Evolutionary conservation across 64 coral and sea anemone species (phyloP), one percentile per base, ranked within the genome.

Genomic region (Porites lutea): DNA sequence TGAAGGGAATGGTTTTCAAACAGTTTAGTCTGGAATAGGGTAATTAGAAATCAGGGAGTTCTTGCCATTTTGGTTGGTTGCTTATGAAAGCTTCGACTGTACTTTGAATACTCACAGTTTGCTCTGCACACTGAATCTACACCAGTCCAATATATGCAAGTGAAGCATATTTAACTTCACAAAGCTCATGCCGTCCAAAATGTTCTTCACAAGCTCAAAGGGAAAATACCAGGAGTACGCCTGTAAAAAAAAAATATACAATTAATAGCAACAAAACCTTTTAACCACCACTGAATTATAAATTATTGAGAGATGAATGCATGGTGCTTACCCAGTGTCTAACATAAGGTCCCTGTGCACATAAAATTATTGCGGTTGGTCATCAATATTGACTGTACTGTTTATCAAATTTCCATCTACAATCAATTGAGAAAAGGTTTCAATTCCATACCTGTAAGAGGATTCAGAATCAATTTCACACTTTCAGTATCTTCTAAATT

Each of bases 361-460:
- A 74, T 82, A n/a, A n/a, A n/a, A n/a, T n/a, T n/a, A 96, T 9
- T 53, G 51, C 1, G 95, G 95, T 49, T 85, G 37, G 64, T 96
- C 95, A 18, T 18, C 47, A 14, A 96, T 96, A 0, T 83, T 77
- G 45, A 96, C 90, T 43, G 16, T 48, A 14, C 71, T 93, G 15
- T 86, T 85, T 6, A 96, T 79, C 4, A 96, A 47, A 67, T 73
- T 88, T 71, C 95, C 90, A n/a, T 89, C 68, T 15, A 88, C 79
- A 14, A 96, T 84, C 8, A 96, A 61, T 61, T 96, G 95, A 59
- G 95, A 93, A 69, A 96, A 89, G 44, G 95, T 96, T 79, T 96
- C 95, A 11, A 96, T 79, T 19, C 95, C 95, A 72, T 96, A 96
- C 22, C 95, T 96, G 72, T 14, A 72, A 8, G 21, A 11, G 3